Evolutionary conservation across 2,113 vertebrate species (phyloP), one percentile per base, ranked within the genome.

Genomic region (Apeltes quadracus): DNA sequence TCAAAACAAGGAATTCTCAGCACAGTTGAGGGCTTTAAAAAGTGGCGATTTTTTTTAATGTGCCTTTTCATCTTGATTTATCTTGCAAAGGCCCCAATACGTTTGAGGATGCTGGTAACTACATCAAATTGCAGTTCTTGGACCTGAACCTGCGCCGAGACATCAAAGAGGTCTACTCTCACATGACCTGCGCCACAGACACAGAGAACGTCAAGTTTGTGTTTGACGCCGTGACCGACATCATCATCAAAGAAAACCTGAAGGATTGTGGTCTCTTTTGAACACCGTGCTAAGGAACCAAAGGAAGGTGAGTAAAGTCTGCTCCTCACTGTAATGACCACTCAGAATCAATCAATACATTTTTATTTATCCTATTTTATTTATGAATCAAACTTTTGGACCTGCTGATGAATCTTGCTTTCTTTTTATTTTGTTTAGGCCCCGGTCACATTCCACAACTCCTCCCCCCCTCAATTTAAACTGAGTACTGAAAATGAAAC

Each of bases 211-310:
- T 99, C 91, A 99, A 99, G 90, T 99, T 99, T 56, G 97, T 99
- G 92, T 99, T 99, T 14, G 97, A 99, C 0, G 98, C 98, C 0
- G 97, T 99, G 86, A 99, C 97, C 0, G 97, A 99, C 90, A 98
- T 99, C 88, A 99, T 99, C 93, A 99, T 99, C 94, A 99, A 99
- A 88, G 97, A 99, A 93, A 99, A 99, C 80, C 95, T 99, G 89
- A 99, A 99, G 88, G 96, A 98, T 61, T 99, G 97, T 0, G 97
- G 98, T 77, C 96, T 99, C 88, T 98, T 99, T 90, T 99, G 94
- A 93, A 81, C 72, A 72, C 48, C 69, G 48, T 0, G 39, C 71
- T 25, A 41, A 75, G 32, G 57, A 53, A 46, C 50, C 48, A 34
- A 55, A 46, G 16, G 12, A 58, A 61, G 85, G 90, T 90, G 69